Evolutionary conservation across 2,113 vertebrate genomes (phyloP).

Genomic region (Lycaon pictus): DNA sequence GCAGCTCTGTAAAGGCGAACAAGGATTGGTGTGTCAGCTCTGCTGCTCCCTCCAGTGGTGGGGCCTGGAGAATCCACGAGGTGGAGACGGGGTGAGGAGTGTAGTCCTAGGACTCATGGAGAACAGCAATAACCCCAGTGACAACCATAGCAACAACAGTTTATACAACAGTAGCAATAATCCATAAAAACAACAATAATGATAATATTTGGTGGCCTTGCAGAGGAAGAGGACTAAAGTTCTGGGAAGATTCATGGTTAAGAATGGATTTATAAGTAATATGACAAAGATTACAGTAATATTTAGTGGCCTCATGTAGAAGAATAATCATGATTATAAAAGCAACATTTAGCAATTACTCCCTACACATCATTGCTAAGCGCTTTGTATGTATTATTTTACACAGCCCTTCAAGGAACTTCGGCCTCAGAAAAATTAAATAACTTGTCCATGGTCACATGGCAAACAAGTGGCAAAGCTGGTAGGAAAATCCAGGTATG

Average conservation of each 20-base stretch:
- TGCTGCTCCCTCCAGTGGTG: conserved; percentile 64
- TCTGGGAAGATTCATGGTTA: neutral
- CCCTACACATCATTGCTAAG: neutral
- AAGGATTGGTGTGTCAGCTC: neutral
- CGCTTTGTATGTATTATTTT: conserved; percentile 55
- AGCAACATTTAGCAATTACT: neutral
- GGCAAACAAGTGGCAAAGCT: neutral
- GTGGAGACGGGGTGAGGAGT: neutral
- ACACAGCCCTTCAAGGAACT: neutral
- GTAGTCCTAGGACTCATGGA: neutral
- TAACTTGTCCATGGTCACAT: neutral
- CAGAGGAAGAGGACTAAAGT: neutral
- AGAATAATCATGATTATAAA: conserved; percentile 46
- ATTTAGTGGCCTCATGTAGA: neutral
- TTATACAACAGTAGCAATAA: neutral
- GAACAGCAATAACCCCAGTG: neutral
- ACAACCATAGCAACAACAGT: neutral
- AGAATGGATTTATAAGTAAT: conserved; percentile 43
- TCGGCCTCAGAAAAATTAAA: conserved; percentile 46
- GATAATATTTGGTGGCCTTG: conserved; percentile 11
- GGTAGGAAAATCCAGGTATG: neutral
- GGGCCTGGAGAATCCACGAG: conserved; percentile 28
- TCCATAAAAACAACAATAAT: neutral
- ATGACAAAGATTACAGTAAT: neutral
- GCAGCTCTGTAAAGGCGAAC: neutral